Percentiles rank a stretch among this genome's conserved stretches.
Conservation (phyloP, 2,888 invertebrate species). For the Synergus laeviventris region DNA sequence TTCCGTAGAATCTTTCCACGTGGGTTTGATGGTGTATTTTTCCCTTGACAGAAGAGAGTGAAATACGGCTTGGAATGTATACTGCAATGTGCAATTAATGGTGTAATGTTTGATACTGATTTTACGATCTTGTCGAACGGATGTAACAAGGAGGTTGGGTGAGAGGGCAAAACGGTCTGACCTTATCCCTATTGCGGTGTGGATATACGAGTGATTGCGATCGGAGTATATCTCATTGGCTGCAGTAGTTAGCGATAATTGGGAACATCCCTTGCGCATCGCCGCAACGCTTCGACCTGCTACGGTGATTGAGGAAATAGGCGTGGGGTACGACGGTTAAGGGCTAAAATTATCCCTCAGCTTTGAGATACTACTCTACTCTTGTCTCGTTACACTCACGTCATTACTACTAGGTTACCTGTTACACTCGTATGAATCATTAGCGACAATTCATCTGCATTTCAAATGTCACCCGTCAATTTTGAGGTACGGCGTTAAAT, state of each 20-base stretch:
- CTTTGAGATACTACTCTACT: constrained; percentile 42
- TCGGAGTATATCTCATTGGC: constrained; percentile 64
- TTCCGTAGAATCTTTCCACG: too few relatives aligned
- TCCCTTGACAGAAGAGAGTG: background rate
- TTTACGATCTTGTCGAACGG: constrained; percentile 31
- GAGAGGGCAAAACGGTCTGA: constrained; percentile 16
- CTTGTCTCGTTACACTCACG: constrained; percentile 26
- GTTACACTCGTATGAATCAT: constrained; percentile 22
- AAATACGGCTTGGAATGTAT: background rate
- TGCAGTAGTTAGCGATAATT: constrained; percentile 72
- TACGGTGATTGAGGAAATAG: constrained; percentile 70
- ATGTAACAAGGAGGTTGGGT: constrained; percentile 9
- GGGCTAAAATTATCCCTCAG: constrained; percentile 64
- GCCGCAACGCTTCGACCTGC: constrained; percentile 66
- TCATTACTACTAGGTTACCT: constrained; percentile 28
- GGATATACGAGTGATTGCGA: constrained; percentile 57
- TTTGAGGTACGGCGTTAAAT: background rate
- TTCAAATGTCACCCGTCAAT: constrained; percentile 8
- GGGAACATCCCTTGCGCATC: constrained; percentile 72
- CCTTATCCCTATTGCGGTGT: constrained; percentile 42
- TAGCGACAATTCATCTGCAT: constrained; percentile 11
- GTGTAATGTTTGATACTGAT: constrained; percentile 12
- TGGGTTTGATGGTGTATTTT: too few relatives aligned
- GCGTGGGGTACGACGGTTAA: constrained; percentile 61
- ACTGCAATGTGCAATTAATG: background rate